Evolutionary conservation across 2,797 vertebrate genomes (phyloP).

Genomic region (Mycteria americana): DNA sequence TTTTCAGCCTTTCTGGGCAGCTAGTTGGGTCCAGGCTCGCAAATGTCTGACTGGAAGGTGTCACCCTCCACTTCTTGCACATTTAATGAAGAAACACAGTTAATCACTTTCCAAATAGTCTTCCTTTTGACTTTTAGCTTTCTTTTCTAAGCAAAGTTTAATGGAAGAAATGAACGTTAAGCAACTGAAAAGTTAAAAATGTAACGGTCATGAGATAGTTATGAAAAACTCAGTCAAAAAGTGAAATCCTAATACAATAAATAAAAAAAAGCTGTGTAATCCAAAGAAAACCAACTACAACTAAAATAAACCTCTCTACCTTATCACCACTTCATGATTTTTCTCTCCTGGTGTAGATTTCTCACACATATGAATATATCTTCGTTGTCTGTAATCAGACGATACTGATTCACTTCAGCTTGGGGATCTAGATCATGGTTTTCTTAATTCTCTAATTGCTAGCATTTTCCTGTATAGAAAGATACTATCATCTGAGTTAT

Average conservation of each 20-base stretch:
- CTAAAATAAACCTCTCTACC: neutral
- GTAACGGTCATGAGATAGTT: neutral
- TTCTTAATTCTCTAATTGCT: neutral
- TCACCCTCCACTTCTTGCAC: conserved; percentile 15
- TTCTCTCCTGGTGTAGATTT: neutral
- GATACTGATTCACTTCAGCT: neutral
- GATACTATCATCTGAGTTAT: neutral
- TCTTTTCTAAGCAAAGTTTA: neutral
- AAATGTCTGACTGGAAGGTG: neutral
- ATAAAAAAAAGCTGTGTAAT: neutral
- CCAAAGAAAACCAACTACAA: neutral
- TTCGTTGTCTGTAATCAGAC: neutral
- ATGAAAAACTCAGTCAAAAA: neutral
- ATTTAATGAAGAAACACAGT: conserved; percentile 20
- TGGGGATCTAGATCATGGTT: neutral
- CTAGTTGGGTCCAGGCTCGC: neutral
- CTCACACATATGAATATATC: accelerated
- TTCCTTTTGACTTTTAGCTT: conserved; percentile 32
- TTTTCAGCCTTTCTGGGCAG: conserved; percentile 55
- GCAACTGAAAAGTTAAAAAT: neutral
- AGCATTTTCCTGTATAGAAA: neutral
- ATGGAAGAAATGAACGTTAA: neutral
- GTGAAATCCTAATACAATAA: neutral
- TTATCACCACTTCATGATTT: neutral
- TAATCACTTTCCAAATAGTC: neutral